Conservation (phyloP, 2,113 vertebrate species). For the Tylochromis polylepis region DNA sequence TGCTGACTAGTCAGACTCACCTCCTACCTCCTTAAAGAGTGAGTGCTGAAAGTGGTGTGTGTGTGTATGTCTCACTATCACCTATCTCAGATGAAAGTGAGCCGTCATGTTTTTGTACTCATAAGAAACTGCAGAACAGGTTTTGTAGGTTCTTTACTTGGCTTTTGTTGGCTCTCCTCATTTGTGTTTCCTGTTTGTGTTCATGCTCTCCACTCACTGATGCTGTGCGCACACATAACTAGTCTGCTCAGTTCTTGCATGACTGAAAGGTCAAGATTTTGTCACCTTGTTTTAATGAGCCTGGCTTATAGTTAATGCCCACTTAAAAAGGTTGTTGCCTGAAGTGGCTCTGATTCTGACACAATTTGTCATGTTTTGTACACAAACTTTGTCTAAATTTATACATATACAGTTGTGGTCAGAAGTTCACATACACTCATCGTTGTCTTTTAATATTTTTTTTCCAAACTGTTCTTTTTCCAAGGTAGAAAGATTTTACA, state of each 20-base stretch:
- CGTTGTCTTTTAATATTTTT: background rate
- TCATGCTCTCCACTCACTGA: background rate
- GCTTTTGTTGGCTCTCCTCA: conserved; percentile 20
- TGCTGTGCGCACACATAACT: background rate
- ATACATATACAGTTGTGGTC: background rate
- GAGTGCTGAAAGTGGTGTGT: conserved; percentile 4
- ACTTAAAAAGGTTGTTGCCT: background rate
- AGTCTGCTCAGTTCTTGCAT: conserved; percentile 1
- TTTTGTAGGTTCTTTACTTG: conserved; percentile 36
- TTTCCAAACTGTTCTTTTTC: background rate
- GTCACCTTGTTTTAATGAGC: background rate
- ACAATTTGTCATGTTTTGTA: background rate
- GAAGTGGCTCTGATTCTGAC: background rate
- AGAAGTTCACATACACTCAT: background rate
- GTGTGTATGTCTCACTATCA: conserved; percentile 31
- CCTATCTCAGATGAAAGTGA: conserved; percentile 49
- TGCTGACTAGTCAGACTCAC: conserved; percentile 57
- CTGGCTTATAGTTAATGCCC: background rate
- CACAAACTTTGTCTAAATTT: background rate
- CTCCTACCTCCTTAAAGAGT: background rate
- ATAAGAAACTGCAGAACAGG: conserved; percentile 54
- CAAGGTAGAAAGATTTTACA: background rate
- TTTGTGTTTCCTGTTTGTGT: conserved; percentile 14
- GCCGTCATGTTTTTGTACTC: conserved; percentile 46
- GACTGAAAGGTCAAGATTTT: background rate